Percentiles rank a stretch among this genome's conserved stretches.
Conservation (phyloP, 2,888 invertebrate species). For the Apamea crenata region DNA sequence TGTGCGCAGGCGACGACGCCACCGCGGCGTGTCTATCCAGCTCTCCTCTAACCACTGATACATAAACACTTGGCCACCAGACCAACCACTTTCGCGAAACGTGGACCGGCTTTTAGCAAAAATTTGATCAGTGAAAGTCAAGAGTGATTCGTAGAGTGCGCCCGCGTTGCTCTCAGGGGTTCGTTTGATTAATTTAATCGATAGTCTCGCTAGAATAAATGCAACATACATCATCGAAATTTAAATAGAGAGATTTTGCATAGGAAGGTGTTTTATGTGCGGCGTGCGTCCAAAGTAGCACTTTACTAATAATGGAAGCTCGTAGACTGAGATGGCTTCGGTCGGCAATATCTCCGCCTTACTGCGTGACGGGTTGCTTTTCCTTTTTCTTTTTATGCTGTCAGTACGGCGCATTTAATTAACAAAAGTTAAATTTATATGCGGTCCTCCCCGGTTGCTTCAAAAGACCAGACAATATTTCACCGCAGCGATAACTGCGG, state of each 20-base stretch:
- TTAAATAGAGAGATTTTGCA: conserved; percentile 47
- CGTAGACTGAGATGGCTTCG: conserved; percentile 30
- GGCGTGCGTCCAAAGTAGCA: conserved; percentile 24
- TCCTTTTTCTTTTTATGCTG: conserved; percentile 52
- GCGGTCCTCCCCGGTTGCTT: conserved; percentile 49
- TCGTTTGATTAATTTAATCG: conserved; percentile 79
- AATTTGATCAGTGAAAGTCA: conserved; percentile 90
- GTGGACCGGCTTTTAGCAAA: conserved; percentile 89
- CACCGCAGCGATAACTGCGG: conserved; percentile 56
- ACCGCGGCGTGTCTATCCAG: conserved; percentile 74
- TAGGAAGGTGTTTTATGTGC: conserved; percentile 34
- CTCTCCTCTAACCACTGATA: conserved; percentile 72
- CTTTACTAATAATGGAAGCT: conserved; percentile 36
- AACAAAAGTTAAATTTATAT: conserved; percentile 61
- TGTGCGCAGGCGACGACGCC: conserved; percentile 63
- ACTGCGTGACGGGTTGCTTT: conserved; percentile 45
- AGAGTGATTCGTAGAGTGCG: conserved; percentile 78
- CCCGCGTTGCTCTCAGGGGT: conserved; percentile 74
- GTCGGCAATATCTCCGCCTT: conserved; percentile 37
- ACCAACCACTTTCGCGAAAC: conserved; percentile 88
- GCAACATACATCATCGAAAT: conserved; percentile 52
- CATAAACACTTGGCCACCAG: conserved; percentile 76
- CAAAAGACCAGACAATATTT: conserved; percentile 57
- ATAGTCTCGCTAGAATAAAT: conserved; percentile 63
- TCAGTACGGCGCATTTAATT: conserved; percentile 60